phyloP scores from a whole-genome alignment of 2,113 vertebrate genomes.

The Bos taurus region ARS-UCD2.0 NC_037338.1:103265001-103265500 shows the following conservation, averaged over 20 bases:
- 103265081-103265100: not conserved
- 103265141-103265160: not conserved
- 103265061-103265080: not conserved
- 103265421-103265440: rapidly evolving
- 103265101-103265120: not conserved
- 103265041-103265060: rapidly evolving
- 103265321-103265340: rapidly evolving
- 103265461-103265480: rapidly evolving
- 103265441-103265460: not conserved
- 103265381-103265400: not conserved
- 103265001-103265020: not conserved
- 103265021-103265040: rapidly evolving
- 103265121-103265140: not conserved
- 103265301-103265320: not conserved
- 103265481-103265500: not conserved
- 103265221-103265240: not conserved
- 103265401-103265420: not conserved
- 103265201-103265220: not conserved
- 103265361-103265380: not conserved
- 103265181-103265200: slow-evolving; percentile 47
- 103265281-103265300: rapidly evolving
- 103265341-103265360: rapidly evolving
- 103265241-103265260: rapidly evolving
- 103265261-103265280: rapidly evolving
- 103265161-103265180: not conserved